Evolutionary conservation across 2,113 vertebrate genomes (phyloP).

Genomic region (Salvelinus alpinus): DNA sequence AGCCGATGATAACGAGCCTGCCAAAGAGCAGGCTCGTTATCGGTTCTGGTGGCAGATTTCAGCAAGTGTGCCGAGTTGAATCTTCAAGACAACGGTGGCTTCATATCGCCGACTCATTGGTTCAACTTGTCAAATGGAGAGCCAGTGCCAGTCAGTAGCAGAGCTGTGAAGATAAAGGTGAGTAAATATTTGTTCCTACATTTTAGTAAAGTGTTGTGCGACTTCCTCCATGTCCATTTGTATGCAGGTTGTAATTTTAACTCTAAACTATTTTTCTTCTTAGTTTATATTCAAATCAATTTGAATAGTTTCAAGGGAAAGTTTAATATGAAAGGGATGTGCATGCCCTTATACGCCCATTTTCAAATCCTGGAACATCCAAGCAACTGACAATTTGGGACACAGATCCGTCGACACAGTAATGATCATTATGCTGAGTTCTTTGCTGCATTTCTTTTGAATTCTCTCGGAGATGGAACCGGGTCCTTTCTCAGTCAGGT

Average conservation of each 20-base stretch:
- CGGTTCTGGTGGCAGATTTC: constrained; percentile 59
- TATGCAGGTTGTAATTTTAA: too few relatives aligned
- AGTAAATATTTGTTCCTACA: constrained; percentile 10
- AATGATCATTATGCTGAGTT: not conserved
- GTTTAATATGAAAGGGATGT: too few relatives aligned
- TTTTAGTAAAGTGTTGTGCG: too few relatives aligned
- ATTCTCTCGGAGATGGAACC: constrained; percentile 75
- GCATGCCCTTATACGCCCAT: too few relatives aligned
- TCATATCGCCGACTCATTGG: constrained; percentile 78
- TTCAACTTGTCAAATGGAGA: constrained; percentile 87
- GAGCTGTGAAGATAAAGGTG: constrained; percentile 70
- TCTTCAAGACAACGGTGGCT: constrained; percentile 50
- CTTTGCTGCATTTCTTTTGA: constrained; percentile 4
- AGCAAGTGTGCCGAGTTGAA: constrained; percentile 48
- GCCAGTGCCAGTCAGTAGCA: constrained; percentile 36
- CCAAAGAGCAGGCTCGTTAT: too few relatives aligned
- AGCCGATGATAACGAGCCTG: constrained; percentile 9
- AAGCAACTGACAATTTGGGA: too few relatives aligned
- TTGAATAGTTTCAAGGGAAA: not conserved
- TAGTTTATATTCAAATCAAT: not conserved
- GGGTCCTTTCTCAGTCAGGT: not conserved
- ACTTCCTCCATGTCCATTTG: too few relatives aligned
- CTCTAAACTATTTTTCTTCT: not conserved
- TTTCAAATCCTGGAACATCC: too few relatives aligned
- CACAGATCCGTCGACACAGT: not conserved